These are phyloP conservation scores for Capricornis sumatraensis DNA, from an alignment of 2,113 vertebrate species.

Conservation along the genomic window DNA sequence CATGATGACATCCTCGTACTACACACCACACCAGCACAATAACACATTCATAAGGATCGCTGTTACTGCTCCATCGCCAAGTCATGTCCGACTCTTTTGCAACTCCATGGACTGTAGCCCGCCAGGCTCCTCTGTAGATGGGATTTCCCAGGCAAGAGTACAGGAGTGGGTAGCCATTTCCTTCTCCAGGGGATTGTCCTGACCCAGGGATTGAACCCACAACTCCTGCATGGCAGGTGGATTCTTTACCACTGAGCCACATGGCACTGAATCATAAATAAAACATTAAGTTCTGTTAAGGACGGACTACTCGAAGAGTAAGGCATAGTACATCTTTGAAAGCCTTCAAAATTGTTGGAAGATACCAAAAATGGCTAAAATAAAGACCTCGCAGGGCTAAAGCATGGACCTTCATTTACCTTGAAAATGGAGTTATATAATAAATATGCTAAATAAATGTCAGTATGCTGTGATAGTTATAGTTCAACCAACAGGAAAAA, in stretches of 20 bases:
- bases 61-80: neutral
- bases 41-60: constrained; percentile 23
- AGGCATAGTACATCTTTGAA: neutral
- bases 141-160: neutral
- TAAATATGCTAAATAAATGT: neutral
- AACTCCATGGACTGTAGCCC: neutral
- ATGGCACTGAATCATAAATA: neutral
- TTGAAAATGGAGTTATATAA: constrained; percentile 34
- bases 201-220: neutral
- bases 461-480: neutral
- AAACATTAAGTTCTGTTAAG: neutral
- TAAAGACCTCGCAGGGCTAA: neutral
- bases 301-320: neutral
- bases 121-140: neutral
- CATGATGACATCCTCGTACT: neutral
- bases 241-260: neutral
- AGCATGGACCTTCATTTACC: neutral
- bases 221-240: neutral
- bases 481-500: neutral
- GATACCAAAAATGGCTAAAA: constrained; percentile 7
- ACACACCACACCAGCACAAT: neutral
- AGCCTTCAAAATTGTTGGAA: neutral
- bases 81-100: neutral
- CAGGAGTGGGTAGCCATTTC: neutral
- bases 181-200: neutral